phyloP scores from a whole-genome alignment of 2,888 invertebrate species.

The Biston stratarius region DNA sequence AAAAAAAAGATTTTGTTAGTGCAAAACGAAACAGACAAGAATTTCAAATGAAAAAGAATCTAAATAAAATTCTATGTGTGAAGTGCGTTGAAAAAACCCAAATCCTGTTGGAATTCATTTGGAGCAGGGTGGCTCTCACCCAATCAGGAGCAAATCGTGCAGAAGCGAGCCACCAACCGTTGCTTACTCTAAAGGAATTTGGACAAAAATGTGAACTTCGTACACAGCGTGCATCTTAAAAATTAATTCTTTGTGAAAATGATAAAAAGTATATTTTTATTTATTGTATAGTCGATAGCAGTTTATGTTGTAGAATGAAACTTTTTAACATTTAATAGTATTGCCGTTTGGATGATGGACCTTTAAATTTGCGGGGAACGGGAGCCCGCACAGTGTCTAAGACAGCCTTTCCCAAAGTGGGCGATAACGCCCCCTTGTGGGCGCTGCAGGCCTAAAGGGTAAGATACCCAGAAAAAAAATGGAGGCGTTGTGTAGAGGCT shows the following conservation, averaged over 20 bases:
- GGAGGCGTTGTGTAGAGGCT: no score
- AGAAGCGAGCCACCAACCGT: conserved; percentile 62
- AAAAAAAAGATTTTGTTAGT: no score
- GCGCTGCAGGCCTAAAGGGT: no score
- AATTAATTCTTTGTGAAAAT: conserved; percentile 46
- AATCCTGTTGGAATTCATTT: conserved; percentile 62
- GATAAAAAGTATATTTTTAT: conserved; percentile 25
- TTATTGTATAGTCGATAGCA: no score
- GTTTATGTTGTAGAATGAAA: no score
- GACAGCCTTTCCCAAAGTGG: no score
- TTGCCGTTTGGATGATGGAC: no score
- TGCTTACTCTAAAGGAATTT: conserved; percentile 66
- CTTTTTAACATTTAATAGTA: no score
- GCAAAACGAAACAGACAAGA: background rate
- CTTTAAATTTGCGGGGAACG: no score
- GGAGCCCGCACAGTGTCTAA: no score
- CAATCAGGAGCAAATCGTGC: conserved; percentile 77
- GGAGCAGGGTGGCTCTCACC: conserved; percentile 50
- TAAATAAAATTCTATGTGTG: conserved; percentile 19
- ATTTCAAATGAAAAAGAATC: background rate
- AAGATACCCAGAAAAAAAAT: no score
- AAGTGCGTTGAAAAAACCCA: conserved; percentile 11
- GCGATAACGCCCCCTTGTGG: no score
- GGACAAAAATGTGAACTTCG: conserved; percentile 59
- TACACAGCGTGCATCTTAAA: conserved; percentile 50